Evolutionary conservation across 2,797 vertebrate species (phyloP).

Genomic region (Acanthurus tractus): DNA sequence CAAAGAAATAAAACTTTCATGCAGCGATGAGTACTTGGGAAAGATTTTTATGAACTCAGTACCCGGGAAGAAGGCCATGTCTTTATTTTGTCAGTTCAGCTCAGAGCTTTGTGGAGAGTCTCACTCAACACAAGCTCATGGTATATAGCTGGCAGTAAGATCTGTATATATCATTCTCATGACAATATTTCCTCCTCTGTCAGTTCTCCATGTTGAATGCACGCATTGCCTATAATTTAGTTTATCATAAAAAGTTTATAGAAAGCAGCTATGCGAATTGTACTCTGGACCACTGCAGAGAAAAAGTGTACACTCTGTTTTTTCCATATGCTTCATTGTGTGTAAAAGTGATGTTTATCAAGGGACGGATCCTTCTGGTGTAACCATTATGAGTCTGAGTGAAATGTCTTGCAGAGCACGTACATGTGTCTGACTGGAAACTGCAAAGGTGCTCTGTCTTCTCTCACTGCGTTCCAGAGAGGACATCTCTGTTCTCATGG

Average conservation of each 20-base stretch:
- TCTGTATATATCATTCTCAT: conserved; percentile 58
- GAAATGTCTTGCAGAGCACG: conserved; percentile 77
- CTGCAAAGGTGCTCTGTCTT: conserved; percentile 78
- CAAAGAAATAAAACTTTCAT: conserved; percentile 64
- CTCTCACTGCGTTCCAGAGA: conserved; percentile 64
- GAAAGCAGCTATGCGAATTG: conserved; percentile 48
- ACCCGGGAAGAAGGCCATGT: conserved; percentile 74
- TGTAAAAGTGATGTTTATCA: conserved; percentile 79
- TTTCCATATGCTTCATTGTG: conserved; percentile 70
- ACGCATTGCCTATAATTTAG: conserved; percentile 51
- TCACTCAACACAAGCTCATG: conserved; percentile 47
- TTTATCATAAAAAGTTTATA: conserved; percentile 61
- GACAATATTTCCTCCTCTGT: conserved; percentile 66
- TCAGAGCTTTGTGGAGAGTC: conserved; percentile 45
- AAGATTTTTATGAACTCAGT: conserved; percentile 74
- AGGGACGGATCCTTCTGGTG: conserved; percentile 80
- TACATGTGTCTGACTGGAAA: conserved; percentile 74
- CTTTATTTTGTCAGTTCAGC: conserved; percentile 68
- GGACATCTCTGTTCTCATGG: conserved; percentile 65
- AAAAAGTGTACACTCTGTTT: conserved; percentile 76
- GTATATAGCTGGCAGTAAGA: conserved; percentile 50
- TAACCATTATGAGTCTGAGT: conserved; percentile 77
- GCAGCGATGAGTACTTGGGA: conserved; percentile 64
- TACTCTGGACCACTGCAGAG: conserved; percentile 47
- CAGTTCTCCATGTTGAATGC: conserved; percentile 49